Evolutionary conservation across 2,113 vertebrate genomes (phyloP).

Genomic region (Phaethon lepturus): DNA sequence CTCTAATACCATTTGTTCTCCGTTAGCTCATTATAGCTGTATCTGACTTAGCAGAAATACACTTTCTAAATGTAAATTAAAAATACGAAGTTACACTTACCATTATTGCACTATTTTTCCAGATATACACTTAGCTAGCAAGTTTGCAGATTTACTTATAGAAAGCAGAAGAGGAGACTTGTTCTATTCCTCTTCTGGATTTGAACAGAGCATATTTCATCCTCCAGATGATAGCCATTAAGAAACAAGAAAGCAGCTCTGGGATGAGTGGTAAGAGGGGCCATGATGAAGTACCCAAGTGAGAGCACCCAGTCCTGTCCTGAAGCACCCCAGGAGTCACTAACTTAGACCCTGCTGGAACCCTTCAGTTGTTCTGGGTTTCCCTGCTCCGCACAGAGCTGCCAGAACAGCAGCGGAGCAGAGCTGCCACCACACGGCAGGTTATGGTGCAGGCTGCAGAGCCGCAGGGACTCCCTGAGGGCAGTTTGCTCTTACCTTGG

Average conservation of each 20-base stretch:
- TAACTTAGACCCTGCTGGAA: background rate
- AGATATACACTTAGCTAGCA: background rate
- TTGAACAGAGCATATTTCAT: background rate
- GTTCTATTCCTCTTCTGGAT: background rate
- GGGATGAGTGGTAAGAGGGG: background rate
- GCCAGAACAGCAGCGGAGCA: background rate
- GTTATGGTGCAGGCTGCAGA: accelerated
- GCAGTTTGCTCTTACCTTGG: background rate
- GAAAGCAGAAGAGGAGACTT: background rate
- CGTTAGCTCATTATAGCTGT: background rate
- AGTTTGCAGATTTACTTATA: background rate
- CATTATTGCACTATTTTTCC: background rate
- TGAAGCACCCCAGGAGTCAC: background rate
- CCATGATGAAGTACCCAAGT: background rate
- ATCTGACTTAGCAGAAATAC: background rate
- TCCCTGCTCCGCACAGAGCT: background rate
- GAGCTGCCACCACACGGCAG: background rate
- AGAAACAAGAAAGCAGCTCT: background rate
- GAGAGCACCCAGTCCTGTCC: background rate
- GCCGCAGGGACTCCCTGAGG: background rate
- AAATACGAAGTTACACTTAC: background rate
- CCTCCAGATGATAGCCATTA: background rate
- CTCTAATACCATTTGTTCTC: background rate
- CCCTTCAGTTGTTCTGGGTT: background rate
- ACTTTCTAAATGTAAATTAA: background rate